Base-by-base conservation (phyloP, 2,113 vertebrate species). In the Cisticola juncidis region DNA sequence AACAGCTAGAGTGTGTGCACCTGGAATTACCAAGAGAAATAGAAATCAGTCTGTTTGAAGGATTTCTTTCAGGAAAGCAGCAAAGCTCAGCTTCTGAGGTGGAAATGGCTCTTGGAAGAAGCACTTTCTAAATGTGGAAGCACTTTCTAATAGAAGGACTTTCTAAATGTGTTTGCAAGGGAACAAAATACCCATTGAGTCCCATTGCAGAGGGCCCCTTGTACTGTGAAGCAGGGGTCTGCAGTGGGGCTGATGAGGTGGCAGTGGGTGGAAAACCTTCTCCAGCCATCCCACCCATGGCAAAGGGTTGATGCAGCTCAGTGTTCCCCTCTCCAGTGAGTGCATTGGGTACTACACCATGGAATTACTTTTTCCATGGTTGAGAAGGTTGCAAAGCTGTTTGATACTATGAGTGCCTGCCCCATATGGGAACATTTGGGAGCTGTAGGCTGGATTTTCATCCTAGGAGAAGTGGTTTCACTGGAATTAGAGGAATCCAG, bases 361-460 rank as follows among this genome's bases (percentile, higher is more conserved):
- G 11, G 51, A 56, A 21, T 58, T 56, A 11, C 24, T 62, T 71
- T 60, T 66, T 57, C 61, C 7, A 0, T 40, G 50, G 14, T 1
- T 47, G 81, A 26, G 80, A 56, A 23, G 1, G 2, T 44, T 45
- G 21, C 16, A 33, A 54, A 47, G 25, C 57, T 53, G 69, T 68
- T 40, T 1, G 1, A 15, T 38, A 24, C 21, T 24, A 26, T 0
- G 0, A 71, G 15, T 6, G 26, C 15, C 6, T 1, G 5, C 9
- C 78, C 31, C 18, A 12, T 0, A 0, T 33, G 80, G 35, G 57
- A 78, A 26, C 0, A 0, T 10, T 19, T 61, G 33, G 66, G 77
- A 48, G 36, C 26, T 36, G 19, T 17, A 33, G 64, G 68, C 19
- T 90, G 69, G 83, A 33, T 84, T 93, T 77, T 60, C 42, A 21